Evolutionary conservation across 35 echinoderm and acorn worm species (phyloP), one percentile per base, ranked within the genome.

Genomic region (Ptychodera flava): DNA sequence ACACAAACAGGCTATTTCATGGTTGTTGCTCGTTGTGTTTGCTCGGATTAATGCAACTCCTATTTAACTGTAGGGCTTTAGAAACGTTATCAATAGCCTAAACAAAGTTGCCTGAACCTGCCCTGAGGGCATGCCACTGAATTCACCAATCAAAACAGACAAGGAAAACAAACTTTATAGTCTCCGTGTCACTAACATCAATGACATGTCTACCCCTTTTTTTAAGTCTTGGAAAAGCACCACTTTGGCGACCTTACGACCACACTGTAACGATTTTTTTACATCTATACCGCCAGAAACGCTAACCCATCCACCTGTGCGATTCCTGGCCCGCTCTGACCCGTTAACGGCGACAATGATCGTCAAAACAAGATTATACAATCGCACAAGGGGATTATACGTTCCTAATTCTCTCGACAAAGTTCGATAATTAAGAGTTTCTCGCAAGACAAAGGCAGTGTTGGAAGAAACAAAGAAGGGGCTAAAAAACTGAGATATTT

Each of bases 331-430:
- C 6, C 45, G 45, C 22, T 64, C 6, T 64, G 45, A 6, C 22
- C 22, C 45, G 45, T 22, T 64, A 64, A 64, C 22, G 22, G 45
- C 45, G 45, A 64, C 45, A 64, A 64, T 64, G 45, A 64, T 64
- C 45, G 45, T 64, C 45, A 64, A 64, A 64, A 64, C 45, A 64
- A 64, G 45, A 64, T 64, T 64, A 64, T 64, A 64, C 45, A 64
- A 22, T 64, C 45, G 6, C 22, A 64, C 45, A 64, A 64, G 45
- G 22, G 45, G 45, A 64, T 64, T 64, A 64, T 22, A 22, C 22
- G 6, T 64, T 64, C 22, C 22, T 64, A 64, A 12, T 64, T 22
- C 22, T 64, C 6, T 64, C 45, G 45, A 6, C 6, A 64, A 64
- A 64, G 45, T 64, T 64, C 45, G 45, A 64, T 64, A 64, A 64